Conservation (phyloP, 2,113 vertebrate genomes). For the Ahaetulla prasina region DNA sequence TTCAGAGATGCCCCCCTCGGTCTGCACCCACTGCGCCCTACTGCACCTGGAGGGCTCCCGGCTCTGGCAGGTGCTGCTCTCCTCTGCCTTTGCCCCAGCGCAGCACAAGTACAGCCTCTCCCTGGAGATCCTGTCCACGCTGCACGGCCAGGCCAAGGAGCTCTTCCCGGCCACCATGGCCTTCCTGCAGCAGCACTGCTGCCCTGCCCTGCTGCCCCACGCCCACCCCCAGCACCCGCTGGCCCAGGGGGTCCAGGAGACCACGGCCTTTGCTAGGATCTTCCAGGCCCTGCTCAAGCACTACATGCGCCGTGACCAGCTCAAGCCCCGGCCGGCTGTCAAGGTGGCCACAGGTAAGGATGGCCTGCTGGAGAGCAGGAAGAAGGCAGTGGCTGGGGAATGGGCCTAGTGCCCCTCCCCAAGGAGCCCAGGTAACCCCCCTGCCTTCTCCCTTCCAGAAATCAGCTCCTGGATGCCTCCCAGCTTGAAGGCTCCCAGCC, state of each 20-base stretch:
- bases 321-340: not conserved
- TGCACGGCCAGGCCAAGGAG: constrained; percentile 68
- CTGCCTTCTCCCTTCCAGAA: not conserved
- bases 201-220: constrained; percentile 57
- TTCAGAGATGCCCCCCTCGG: constrained; percentile 67
- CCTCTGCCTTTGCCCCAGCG: constrained; percentile 63
- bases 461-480: not conserved
- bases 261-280: constrained; percentile 73
- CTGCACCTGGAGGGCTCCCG: constrained; percentile 70
- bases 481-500: not conserved
- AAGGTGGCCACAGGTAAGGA: not conserved
- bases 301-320: constrained; percentile 37
- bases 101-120: constrained; percentile 60
- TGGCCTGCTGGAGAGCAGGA: not conserved
- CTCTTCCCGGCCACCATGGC: constrained; percentile 68
- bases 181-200: constrained; percentile 59
- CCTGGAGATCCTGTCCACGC: constrained; percentile 55
- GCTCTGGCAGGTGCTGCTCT: constrained; percentile 75
- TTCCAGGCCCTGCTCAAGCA: constrained; percentile 70
- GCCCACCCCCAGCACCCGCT: constrained; percentile 28
- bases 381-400: not conserved
- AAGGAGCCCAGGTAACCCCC: not conserved
- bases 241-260: constrained; percentile 68
- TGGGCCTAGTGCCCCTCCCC: not conserved
- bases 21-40: constrained; percentile 67